These are phyloP conservation scores for Oopsacas minuta DNA, from an alignment of 37 sponge, comb jelly and placozoan species.

Conservation along the genomic window DNA sequence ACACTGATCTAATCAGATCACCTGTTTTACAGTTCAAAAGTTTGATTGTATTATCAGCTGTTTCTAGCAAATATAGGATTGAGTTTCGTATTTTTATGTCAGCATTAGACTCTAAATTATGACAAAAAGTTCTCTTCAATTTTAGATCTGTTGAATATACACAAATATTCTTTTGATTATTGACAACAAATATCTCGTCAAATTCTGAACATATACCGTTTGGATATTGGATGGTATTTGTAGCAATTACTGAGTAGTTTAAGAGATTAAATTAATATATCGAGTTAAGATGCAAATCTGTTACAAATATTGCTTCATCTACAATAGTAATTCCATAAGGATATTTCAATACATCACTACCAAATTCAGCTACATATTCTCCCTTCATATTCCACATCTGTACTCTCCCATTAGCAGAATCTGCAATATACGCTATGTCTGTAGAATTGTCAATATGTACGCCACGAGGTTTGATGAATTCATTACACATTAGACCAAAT, in stretches of 20 bases:
- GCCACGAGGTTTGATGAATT: not conserved
- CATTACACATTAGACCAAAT: not conserved
- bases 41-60: not conserved
- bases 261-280: not conserved
- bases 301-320: conserved; percentile 1
- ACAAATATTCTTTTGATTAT: not conserved
- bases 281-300: not conserved
- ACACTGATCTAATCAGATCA: not conserved
- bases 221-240: no score
- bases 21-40: not conserved
- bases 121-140: not conserved
- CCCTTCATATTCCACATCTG: not conserved
- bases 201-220: not conserved
- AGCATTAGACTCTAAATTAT: not conserved
- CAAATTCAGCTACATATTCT: not conserved
- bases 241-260: not conserved
- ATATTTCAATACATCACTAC: not conserved
- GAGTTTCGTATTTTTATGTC: not conserved
- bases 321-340: not conserved
- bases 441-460: not conserved
- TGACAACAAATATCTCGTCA: not conserved
- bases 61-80: not conserved
- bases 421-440: not conserved
- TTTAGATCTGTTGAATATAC: not conserved
- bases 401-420: not conserved